Evolutionary conservation across 2,797 vertebrate genomes (phyloP).

Genomic region (Oophaga sylvatica): DNA sequence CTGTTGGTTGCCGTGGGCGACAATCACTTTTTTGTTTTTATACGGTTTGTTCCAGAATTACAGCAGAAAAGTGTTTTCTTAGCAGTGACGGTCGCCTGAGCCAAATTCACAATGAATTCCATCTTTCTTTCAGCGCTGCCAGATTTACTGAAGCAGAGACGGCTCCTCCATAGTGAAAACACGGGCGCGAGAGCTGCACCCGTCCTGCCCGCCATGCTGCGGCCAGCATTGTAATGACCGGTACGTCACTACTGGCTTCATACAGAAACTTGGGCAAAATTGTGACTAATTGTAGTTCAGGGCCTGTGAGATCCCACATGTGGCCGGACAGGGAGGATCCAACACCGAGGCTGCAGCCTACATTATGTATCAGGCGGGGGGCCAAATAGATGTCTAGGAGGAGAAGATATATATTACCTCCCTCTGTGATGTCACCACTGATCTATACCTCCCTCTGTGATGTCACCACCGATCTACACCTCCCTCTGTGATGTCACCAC

Average conservation of each 20-base stretch:
- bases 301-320: background rate
- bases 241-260: background rate
- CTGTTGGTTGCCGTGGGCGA: background rate
- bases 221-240: background rate
- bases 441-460: no score
- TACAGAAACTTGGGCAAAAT: background rate
- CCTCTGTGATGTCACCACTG: no score
- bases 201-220: constrained; percentile 7
- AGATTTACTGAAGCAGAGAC: background rate
- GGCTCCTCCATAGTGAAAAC: background rate
- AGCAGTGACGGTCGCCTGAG: background rate
- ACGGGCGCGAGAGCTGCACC: background rate
- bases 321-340: background rate
- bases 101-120: constrained; percentile 49
- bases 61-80: constrained; percentile 6
- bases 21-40: background rate
- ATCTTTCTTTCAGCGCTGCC: constrained; percentile 18
- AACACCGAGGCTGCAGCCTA: background rate
- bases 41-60: background rate
- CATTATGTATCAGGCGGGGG: background rate
- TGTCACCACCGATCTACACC: no score
- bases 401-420: background rate
- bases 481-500: no score
- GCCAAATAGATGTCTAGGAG: no score
- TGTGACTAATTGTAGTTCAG: background rate